These are phyloP conservation scores for Hirtodrosophila alboralis DNA, from an alignment of 2,888 invertebrate species.

Conservation along the genomic window DNA sequence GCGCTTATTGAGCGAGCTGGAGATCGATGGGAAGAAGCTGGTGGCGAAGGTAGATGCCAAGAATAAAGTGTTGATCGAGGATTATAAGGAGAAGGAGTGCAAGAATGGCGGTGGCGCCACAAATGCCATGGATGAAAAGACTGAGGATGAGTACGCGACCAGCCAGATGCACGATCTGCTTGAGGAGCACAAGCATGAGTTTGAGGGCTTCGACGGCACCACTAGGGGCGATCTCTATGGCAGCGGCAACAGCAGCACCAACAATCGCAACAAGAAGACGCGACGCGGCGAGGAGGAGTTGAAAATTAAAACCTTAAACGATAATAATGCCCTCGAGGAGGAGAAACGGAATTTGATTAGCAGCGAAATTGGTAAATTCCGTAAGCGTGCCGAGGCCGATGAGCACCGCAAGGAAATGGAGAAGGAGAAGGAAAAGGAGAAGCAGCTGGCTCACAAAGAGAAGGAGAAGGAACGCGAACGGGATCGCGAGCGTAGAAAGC, in stretches of 20 bases:
- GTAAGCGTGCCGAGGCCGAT: constrained; percentile 90
- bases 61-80: constrained; percentile 96
- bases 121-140: constrained; percentile 86
- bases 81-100: constrained; percentile 92
- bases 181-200: constrained; percentile 88
- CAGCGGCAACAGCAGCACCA: constrained; percentile 51
- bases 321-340: constrained; percentile 96
- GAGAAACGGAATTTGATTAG: constrained; percentile 98
- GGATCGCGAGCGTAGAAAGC: constrained; percentile 73
- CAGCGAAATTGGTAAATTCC: constrained; percentile 98
- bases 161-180: constrained; percentile 92
- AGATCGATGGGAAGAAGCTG: constrained; percentile 95
- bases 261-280: constrained; percentile 68
- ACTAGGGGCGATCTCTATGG: constrained; percentile 73
- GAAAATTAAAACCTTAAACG: constrained; percentile 88
- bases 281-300: constrained; percentile 79
- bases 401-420: constrained; percentile 85
- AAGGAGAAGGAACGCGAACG: constrained; percentile 85
- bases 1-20: constrained; percentile 94
- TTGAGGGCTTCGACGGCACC: constrained; percentile 79
- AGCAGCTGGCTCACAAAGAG: constrained; percentile 81
- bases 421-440: constrained; percentile 84
- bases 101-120: constrained; percentile 81
- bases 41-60: constrained; percentile 99
- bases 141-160: constrained; percentile 88